Base-by-base conservation (phyloP, 2,888 invertebrate genomes). In the Nipponacmea schrenckii region DNA sequence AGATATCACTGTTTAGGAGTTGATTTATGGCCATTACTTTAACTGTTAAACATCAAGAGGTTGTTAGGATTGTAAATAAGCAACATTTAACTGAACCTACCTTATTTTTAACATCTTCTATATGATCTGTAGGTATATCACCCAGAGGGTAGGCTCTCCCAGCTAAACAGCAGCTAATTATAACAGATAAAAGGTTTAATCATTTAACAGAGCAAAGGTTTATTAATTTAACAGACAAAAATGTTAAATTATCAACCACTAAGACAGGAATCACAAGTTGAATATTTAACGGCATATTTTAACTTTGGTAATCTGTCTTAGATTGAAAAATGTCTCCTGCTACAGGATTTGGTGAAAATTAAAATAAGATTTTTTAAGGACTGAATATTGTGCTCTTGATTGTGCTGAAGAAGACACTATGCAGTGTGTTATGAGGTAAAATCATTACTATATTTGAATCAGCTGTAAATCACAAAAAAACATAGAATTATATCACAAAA, bases 131-230 rank as follows among this genome's bases (percentile, higher is more conserved):
- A 0, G 93, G 92, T 79, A 95, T 92, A 81, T 93, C 92, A 0
- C 95, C 95, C 68, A 89, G 87, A 0, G 95, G 95, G 90, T 94
- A 96, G 0, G 94, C 94, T 71, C 94, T 90, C 0, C 95, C 96
- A n/a, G 95, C 94, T 76, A 96, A 90, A 84, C 96, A 96, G 79
- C 95, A 95, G 75, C 89, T 87, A 76, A 8, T 17, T 46, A 17
- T 24, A 27, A 27, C 39, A 62, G 0, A 67, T 20, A 26, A 0
- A 67, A 39, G 39, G 8, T 8, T 31, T 7, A 31, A 31, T 31
- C 7, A 31, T 31, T 4, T 31, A 31, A 2, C 39, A 62, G 0
- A 67, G 14, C 15, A 0, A 67, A 39, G 39, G 8, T 8, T 31
- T 7, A 31, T 4, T 31, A 4, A 31, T 31, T 4, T 31, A 31